Evolutionary conservation across 2,797 vertebrate species (phyloP).

Genomic region (Harpia harpyja): DNA sequence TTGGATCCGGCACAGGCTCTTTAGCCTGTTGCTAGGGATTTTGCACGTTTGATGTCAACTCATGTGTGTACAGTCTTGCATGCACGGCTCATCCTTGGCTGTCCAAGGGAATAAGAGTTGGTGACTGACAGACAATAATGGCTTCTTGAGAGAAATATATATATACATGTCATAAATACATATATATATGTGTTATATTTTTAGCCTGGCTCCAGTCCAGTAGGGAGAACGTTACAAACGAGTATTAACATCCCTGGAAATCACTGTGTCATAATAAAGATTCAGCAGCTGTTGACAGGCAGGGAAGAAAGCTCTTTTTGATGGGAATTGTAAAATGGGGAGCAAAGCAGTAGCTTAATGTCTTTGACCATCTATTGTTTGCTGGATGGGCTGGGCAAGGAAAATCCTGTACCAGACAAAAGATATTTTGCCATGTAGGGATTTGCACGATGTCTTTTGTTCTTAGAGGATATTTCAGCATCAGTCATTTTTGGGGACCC

Average conservation of each 20-base stretch:
- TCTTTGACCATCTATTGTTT: not conserved
- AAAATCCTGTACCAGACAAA: not conserved
- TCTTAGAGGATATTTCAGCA: not conserved
- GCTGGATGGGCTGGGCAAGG: not conserved
- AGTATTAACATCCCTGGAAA: not conserved
- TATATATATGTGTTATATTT: not conserved
- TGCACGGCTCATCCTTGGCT: fast-evolving
- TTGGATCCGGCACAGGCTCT: not conserved
- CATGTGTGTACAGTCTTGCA: not conserved
- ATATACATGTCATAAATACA: not conserved
- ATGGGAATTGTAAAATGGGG: not conserved
- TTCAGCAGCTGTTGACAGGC: not conserved
- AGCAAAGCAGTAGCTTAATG: not conserved
- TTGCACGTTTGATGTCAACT: not conserved
- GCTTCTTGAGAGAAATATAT: not conserved
- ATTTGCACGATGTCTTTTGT: not conserved
- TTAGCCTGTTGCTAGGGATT: not conserved
- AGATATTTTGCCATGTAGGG: not conserved
- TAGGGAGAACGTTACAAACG: not conserved
- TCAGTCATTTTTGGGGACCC: not conserved
- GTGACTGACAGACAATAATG: not conserved
- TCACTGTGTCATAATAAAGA: not conserved
- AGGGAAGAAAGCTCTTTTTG: not conserved
- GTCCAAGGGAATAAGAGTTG: not conserved
- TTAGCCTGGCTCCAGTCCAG: not conserved